Base-by-base conservation (phyloP, 2,888 invertebrate species). In the Danaus chrysippus region DNA sequence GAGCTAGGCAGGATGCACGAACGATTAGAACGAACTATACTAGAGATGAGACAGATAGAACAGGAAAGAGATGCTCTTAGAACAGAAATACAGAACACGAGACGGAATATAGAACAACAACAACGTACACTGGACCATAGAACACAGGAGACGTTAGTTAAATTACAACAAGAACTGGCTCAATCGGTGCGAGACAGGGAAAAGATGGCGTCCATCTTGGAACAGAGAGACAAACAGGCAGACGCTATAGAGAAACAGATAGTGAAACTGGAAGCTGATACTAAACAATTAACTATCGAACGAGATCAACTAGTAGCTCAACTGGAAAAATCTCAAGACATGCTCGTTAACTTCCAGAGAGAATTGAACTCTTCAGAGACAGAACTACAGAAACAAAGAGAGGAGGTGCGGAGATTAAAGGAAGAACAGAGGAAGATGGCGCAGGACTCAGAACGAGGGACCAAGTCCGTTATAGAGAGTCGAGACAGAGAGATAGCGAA, bases 331-430 rank as follows among this genome's bases (percentile, higher is more conserved):
- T 97, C 96, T 52, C 97, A 97, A 82, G 97, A 97, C 73, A 97
- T 97, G 94, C 88, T 98, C 63, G 95, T 97, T 84, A 97, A 97
- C 84, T 97, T 97, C 95, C 97, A 97, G 82, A 95, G 97, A 79
- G 97, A 97, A 79, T 83, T 97, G 58, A 96, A 96, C 70, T 93
- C 95, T 70, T 95, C 96, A 71, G 97, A 97, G 84, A 92, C 94
- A 53, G 97, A 96, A 79, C 84, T 96, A 67, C 96, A 96, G 76
- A 94, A 95, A 76, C 95, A 96, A 73, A 93, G 95, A 63, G 94
- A 95, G 70, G 97, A 97, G 84, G 93, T 95, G 1, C 93, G 94
- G 58, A 92, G 95, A 73, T 82, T 96, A 71, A 96, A 94, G 78
- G 92, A 93, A 72, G 94, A 95, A 77, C 93, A 95, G 73, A 93